Evolutionary conservation across 2,797 vertebrate genomes (phyloP), one percentile per base, ranked within the genome.

Genomic region (Sylvilagus floridanus): DNA sequence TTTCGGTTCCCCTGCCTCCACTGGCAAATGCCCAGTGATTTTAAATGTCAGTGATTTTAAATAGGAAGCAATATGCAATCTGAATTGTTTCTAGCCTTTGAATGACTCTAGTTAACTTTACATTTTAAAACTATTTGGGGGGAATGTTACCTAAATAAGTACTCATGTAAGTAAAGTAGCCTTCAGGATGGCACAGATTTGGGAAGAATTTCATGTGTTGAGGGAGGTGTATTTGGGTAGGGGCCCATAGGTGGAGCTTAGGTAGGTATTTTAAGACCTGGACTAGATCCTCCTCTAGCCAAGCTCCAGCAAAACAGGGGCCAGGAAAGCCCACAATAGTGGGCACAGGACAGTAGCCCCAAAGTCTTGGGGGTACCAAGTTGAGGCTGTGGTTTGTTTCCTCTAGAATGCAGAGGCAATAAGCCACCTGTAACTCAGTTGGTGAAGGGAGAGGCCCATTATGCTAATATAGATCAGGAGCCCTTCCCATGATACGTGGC

Each of bases 1-100:
- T 84, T 72, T 78, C 75, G 82, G 0, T n/a, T 65, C 79, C 75
- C 50, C 28, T 75, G 12, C 60, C 75, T 92, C 79, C 47, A 2
- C 1, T 95, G 95, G 60, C 35, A 35, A 78, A 90, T n/a, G 82
- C 69, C 52, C 57, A 84, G 77, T n/a, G 30, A 42, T 63, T 57
- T 63, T 57, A 90, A 88, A 93, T 90, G 54, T 88, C 87, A 88
- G 52, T 92, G 82, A 81, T 93, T 91, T 94, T 37, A 79, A 92
- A 86, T 76, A 86, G 69, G 32, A 92, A 88, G 32, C 22, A 68
- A 2, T 93, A 88, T 88, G 54, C 65, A 63, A 7, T 79, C 79
- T 66, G 42, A 83, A 83, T 88, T 71, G 35, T 85, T 90, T 30
- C 73, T 93, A 62, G 65, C 42, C 24, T 57, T 84, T 92, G 60